Evolutionary conservation across 64 coral and sea anemone genomes (phyloP).

Genomic region (Stylophora pistillata): DNA sequence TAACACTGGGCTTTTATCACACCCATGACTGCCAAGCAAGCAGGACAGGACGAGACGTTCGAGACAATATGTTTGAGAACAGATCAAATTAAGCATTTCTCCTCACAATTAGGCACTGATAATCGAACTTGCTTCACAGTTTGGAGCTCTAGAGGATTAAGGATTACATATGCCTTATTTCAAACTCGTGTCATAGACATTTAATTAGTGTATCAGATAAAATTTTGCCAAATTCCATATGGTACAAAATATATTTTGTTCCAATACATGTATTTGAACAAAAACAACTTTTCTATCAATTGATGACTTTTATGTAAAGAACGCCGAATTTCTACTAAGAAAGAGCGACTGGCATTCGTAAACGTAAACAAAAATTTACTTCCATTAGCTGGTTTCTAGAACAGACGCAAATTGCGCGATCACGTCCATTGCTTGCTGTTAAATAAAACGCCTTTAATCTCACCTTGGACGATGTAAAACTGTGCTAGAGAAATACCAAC

Average conservation of each 20-base stretch:
- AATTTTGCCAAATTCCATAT: too few relatives aligned
- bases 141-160: too few relatives aligned
- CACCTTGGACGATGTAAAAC: conserved; percentile 1
- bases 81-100: too few relatives aligned
- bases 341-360: not conserved
- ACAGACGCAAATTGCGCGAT: not conserved
- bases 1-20: not conserved
- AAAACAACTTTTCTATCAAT: not conserved
- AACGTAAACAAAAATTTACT: not conserved
- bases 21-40: not conserved
- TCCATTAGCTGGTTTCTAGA: too few relatives aligned
- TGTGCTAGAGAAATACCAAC: not conserved
- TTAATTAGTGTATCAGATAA: not conserved
- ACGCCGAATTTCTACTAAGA: not conserved
- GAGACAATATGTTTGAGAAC: not conserved
- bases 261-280: not conserved
- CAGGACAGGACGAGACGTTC: too few relatives aligned
- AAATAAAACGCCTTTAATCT: not conserved
- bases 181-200: too few relatives aligned
- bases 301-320: not conserved
- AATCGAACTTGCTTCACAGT: too few relatives aligned
- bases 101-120: too few relatives aligned
- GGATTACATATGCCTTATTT: too few relatives aligned
- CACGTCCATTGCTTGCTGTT: not conserved
- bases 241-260: too few relatives aligned